Conservation (phyloP, 2,113 vertebrate species). For the Siniperca knerii region DNA sequence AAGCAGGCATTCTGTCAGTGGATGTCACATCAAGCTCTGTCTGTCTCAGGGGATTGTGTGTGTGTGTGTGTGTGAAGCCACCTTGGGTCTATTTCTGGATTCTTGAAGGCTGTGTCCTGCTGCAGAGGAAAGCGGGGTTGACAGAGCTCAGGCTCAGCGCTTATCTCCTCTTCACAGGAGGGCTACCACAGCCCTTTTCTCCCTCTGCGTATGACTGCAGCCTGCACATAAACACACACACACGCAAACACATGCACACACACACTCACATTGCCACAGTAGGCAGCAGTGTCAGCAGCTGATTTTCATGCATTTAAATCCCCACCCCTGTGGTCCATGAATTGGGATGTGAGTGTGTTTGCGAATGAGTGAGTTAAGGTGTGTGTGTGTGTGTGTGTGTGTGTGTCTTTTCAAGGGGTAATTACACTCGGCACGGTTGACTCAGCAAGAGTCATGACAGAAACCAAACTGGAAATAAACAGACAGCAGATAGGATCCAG, state of each 20-base stretch:
- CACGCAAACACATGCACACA: conserved; percentile 15
- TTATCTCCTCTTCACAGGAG: conserved; percentile 79
- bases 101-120: conserved; percentile 63
- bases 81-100: conserved; percentile 59
- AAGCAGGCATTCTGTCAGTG: conserved; percentile 46
- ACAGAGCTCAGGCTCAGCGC: conserved; percentile 63
- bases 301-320: conserved; percentile 69
- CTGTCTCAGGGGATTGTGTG: conserved; percentile 29
- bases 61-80: conserved; percentile 25
- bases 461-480: conserved; percentile 47
- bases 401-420: conserved; percentile 25
- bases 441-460: conserved; percentile 38
- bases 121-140: conserved; percentile 51
- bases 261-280: conserved; percentile 39
- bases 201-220: conserved; percentile 23
- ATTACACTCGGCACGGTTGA: conserved; percentile 21
- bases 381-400: conserved; percentile 18
- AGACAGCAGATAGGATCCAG: conserved; percentile 12
- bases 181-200: conserved; percentile 44
- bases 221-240: conserved; percentile 14
- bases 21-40: conserved; percentile 41
- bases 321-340: conserved; percentile 13
- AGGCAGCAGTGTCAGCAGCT: conserved; percentile 62
- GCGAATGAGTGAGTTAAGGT: conserved; percentile 11
- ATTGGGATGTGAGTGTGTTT: conserved; percentile 41